Evolutionary conservation across 2,797 vertebrate genomes (phyloP).

Genomic region (Lepilemur septentrionalis): DNA sequence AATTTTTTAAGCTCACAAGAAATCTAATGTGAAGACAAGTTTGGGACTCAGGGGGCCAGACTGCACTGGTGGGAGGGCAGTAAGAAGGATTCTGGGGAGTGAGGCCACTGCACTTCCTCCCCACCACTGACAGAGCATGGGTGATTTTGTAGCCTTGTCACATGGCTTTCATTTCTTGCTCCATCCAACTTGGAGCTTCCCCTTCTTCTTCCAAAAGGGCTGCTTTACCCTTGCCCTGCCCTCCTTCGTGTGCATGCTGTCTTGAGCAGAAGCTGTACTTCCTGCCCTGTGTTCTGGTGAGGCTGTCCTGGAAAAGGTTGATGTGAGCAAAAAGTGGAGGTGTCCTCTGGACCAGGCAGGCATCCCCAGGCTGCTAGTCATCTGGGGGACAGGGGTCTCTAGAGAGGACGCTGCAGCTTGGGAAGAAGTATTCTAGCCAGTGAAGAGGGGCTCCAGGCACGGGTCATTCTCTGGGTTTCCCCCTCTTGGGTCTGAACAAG

Average conservation of each 20-base stretch:
- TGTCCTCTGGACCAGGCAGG: background rate
- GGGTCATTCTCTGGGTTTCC: background rate
- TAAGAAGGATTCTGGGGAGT: background rate
- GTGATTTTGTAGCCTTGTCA: background rate
- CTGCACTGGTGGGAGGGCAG: accelerated
- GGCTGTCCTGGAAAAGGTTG: background rate
- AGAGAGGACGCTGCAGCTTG: background rate
- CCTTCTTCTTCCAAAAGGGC: background rate
- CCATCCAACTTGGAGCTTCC: background rate
- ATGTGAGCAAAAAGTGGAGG: background rate
- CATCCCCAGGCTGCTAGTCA: background rate
- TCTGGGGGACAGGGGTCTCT: background rate
- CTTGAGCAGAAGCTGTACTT: background rate
- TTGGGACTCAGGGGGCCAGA: background rate
- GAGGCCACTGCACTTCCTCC: background rate
- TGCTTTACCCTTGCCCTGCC: background rate
- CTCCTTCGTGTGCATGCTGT: background rate
- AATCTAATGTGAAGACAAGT: background rate
- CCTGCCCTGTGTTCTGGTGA: background rate
- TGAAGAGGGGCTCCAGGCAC: background rate
- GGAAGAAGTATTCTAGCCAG: background rate
- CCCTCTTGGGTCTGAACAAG: background rate
- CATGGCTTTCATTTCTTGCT: background rate
- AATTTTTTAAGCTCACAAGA: background rate
- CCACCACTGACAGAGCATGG: accelerated